Evolutionary conservation across 2,888 invertebrate genomes (phyloP).

Genomic region (Sympetrum striolatum): DNA sequence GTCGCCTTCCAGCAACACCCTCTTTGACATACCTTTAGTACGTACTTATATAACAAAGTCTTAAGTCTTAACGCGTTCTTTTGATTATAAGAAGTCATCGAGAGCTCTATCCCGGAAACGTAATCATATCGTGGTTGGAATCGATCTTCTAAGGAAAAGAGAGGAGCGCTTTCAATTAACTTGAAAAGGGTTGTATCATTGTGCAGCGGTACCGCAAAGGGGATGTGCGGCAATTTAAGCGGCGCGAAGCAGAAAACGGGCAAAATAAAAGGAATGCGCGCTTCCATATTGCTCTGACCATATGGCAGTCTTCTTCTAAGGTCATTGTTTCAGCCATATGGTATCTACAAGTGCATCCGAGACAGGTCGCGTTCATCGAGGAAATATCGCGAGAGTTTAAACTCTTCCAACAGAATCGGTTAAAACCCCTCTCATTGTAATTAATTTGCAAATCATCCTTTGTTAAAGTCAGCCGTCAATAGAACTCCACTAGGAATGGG

Average conservation of each 20-base stretch:
- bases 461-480: no score
- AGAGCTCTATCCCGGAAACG: not conserved
- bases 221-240: not conserved
- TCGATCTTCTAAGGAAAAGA: not conserved
- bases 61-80: no score
- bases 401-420: not conserved
- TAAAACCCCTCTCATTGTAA: not conserved
- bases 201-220: not conserved
- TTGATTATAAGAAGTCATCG: no score
- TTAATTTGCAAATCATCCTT: not conserved
- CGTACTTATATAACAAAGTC: no score
- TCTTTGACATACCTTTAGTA: no score
- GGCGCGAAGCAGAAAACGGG: not conserved
- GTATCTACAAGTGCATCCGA: not conserved
- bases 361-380: not conserved
- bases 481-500: no score
- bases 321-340: not conserved
- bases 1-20: no score
- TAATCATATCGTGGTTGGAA: not conserved
- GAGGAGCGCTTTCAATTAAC: not conserved
- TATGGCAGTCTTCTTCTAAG: not conserved
- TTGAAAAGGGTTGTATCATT: not conserved
- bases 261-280: not conserved
- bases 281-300: not conserved
- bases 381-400: not conserved